Percentiles rank a stretch among this genome's conserved stretches.
Conservation (phyloP, 2,113 vertebrate species). For the Nannospalax galili region DNA sequence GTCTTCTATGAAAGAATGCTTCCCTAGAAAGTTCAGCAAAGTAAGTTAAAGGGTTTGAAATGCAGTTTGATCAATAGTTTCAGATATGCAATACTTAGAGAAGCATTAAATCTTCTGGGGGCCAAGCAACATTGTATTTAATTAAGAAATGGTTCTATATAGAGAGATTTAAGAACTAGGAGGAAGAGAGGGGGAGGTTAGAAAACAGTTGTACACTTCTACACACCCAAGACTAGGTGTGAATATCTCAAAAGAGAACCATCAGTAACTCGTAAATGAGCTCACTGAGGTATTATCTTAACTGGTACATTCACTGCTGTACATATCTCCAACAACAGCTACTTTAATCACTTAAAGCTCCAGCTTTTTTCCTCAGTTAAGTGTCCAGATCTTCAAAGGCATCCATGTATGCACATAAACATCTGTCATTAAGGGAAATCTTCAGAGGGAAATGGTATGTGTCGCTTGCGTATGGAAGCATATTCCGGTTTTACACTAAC, state of each 20-base stretch:
- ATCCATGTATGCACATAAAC: neutral
- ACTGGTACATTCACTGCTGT: neutral
- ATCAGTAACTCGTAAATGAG: neutral
- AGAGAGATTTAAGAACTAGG: neutral
- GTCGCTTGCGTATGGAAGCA: neutral
- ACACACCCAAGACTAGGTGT: no score
- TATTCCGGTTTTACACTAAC: neutral
- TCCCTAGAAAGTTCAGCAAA: neutral
- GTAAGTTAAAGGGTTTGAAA: neutral
- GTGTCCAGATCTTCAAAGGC: neutral
- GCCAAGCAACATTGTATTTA: neutral
- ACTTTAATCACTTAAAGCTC: neutral
- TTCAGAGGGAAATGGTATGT: no score
- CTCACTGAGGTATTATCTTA: neutral
- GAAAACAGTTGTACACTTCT: no score
- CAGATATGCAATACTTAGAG: constrained; percentile 14
- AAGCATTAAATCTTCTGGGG: neutral
- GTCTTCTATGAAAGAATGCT: neutral
- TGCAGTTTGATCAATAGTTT: neutral
- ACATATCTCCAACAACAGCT: neutral
- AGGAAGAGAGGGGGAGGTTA: no score
- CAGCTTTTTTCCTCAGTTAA: neutral
- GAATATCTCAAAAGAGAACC: neutral
- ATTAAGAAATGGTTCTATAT: neutral
- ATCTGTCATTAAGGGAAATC: no score